A percentile compares a stretch with the other conserved stretches of the same genome.
Conservation (phyloP, 2,888 invertebrate species). For the Penaeus monodon region DNA sequence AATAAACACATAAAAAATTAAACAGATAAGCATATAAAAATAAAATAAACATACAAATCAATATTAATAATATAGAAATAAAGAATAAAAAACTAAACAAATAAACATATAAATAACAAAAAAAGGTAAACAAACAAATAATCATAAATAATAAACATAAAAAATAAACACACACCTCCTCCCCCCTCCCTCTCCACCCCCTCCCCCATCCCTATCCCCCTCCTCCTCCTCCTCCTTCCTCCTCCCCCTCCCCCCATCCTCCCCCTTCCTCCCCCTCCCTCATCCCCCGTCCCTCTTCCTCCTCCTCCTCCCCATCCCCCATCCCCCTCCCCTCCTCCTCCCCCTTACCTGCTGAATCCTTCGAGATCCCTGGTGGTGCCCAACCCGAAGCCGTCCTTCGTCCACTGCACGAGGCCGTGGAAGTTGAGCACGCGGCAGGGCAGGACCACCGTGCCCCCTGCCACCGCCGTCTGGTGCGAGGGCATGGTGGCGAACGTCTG, state of each 20-base stretch:
- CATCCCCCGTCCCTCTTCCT: not conserved
- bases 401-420: slow-evolving; percentile 94
- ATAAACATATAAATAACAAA: too few relatives aligned
- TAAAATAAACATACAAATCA: too few relatives aligned
- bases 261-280: not conserved
- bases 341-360: slow-evolving; percentile 81
- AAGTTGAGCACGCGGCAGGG: slow-evolving; percentile 89
- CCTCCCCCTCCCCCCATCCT: not conserved
- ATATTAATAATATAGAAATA: too few relatives aligned
- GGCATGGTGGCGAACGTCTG: slow-evolving; percentile 52
- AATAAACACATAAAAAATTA: too few relatives aligned
- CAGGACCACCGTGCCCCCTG: slow-evolving; percentile 73
- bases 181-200: not conserved
- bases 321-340: not conserved
- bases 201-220: not conserved
- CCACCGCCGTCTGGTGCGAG: slow-evolving; percentile 41
- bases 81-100: too few relatives aligned
- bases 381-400: slow-evolving; percentile 94
- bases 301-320: not conserved
- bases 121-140: too few relatives aligned
- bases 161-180: not conserved
- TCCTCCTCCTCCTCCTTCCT: not conserved
- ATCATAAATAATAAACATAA: too few relatives aligned
- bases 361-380: slow-evolving; percentile 91
- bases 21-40: too few relatives aligned